A percentile compares a stretch with the other conserved stretches of the same genome.
phyloP scores from a whole-genome alignment of 2,888 invertebrate genomes.

The Nymphalis c-album region DNA sequence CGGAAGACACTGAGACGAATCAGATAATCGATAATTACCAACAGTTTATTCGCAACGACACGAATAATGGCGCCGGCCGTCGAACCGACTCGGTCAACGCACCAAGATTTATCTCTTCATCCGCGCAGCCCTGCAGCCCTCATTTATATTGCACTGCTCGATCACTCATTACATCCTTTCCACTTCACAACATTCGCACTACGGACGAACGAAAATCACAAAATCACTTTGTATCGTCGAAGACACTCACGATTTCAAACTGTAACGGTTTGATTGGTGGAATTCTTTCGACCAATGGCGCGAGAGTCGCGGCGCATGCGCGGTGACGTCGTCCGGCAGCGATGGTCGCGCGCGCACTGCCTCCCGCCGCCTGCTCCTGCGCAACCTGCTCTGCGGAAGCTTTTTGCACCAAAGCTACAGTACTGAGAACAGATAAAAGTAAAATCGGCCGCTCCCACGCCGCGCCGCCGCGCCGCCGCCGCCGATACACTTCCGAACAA shows the following conservation, averaged over 20 bases:
- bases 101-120: slow-evolving; percentile 56
- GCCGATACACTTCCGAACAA: slow-evolving; percentile 16
- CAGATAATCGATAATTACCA: slow-evolving; percentile 51
- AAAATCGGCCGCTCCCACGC: slow-evolving; percentile 62
- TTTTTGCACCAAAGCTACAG: slow-evolving; percentile 65
- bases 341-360: slow-evolving; percentile 64
- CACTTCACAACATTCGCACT: slow-evolving; percentile 32
- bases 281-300: slow-evolving; percentile 11
- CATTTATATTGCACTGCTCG: slow-evolving; percentile 43
- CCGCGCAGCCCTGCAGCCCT: slow-evolving; percentile 41
- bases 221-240: slow-evolving; percentile 16
- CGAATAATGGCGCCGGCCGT: slow-evolving; percentile 51
- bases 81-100: slow-evolving; percentile 61
- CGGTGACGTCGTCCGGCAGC: slow-evolving; percentile 48
- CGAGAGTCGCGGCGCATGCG: slow-evolving; percentile 18
- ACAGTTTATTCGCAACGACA: slow-evolving; percentile 49
- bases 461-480: slow-evolving; percentile 34
- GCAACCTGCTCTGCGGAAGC: slow-evolving; percentile 61
- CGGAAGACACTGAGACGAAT: slow-evolving; percentile 15
- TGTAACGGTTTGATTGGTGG: slow-evolving; percentile 27
- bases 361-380: slow-evolving; percentile 45
- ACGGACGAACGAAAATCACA: slow-evolving; percentile 21
- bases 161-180: slow-evolving; percentile 40
- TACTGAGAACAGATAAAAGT: slow-evolving; percentile 50
- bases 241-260: slow-evolving; percentile 25